A percentile compares a stretch with the other conserved stretches of the same genome.
Conservation (phyloP, 2,888 invertebrate genomes). For the Lomographa bimaculata region DNA sequence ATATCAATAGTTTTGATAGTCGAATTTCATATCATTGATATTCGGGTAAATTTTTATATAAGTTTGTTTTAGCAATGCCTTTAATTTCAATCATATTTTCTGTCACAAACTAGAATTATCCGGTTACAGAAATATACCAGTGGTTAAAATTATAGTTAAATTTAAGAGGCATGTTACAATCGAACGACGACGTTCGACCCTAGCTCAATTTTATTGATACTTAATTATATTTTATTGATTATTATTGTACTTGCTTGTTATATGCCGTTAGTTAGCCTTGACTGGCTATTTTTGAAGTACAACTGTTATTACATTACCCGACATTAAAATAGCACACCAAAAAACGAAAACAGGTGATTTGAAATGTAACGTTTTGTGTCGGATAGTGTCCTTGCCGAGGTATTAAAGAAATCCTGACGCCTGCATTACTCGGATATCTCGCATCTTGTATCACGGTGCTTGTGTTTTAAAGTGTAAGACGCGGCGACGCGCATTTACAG, state of each 20-base stretch:
- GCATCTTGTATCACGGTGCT: conserved; percentile 68
- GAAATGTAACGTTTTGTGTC: conserved; percentile 1
- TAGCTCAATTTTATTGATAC: conserved; percentile 81
- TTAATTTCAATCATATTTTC: conserved; percentile 11
- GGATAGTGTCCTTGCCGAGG: neutral
- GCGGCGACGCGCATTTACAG: conserved; percentile 29
- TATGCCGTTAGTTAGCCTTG: conserved; percentile 52
- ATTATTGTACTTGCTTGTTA: conserved; percentile 73
- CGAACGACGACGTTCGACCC: conserved; percentile 56
- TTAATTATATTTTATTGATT: conserved; percentile 55
- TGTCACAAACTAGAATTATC: conserved; percentile 12
- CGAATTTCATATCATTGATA: too few relatives aligned
- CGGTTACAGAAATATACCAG: neutral
- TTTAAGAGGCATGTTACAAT: conserved; percentile 36
- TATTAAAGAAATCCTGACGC: conserved; percentile 14
- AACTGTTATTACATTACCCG: neutral
- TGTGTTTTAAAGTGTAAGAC: conserved; percentile 38
- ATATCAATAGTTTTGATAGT: too few relatives aligned
- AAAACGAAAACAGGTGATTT: too few relatives aligned
- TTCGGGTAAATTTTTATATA: conserved; percentile 18
- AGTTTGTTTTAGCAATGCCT: conserved; percentile 5
- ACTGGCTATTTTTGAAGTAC: conserved; percentile 30
- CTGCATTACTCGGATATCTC: conserved; percentile 59
- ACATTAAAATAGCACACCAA: neutral
- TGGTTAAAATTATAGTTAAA: conserved; percentile 22